Conservation (phyloP, 2,888 invertebrate genomes). For the Conomelus anceps region DNA sequence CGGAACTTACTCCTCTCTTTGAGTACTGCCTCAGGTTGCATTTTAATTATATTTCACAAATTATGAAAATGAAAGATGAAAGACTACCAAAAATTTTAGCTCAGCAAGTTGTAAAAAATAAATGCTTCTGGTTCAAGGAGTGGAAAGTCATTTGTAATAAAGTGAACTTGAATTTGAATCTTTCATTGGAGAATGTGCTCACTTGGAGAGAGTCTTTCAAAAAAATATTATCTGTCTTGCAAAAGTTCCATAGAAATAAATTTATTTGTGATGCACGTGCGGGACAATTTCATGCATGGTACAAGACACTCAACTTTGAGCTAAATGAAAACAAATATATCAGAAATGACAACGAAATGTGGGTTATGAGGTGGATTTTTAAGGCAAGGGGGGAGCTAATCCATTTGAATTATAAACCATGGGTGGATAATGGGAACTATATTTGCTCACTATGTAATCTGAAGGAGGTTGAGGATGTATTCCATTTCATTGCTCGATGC, state of each 20-base stretch:
- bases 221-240: neutral
- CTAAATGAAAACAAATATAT: neutral
- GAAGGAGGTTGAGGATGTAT: neutral
- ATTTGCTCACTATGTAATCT: neutral
- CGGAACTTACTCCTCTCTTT: neutral
- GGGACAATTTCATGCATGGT: neutral
- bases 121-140: neutral
- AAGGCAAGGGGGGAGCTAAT: conserved; percentile 6
- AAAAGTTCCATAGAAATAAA: neutral
- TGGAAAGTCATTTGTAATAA: too few relatives aligned
- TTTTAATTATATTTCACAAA: neutral
- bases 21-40: neutral
- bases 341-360: neutral
- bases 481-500: neutral
- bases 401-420: conserved; percentile 10
- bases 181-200: neutral
- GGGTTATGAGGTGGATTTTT: neutral
- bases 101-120: conserved; percentile 2
- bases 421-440: neutral
- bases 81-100: conserved; percentile 11
- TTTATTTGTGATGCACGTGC: neutral
- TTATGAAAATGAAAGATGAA: neutral
- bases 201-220: neutral
- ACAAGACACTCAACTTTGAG: neutral
- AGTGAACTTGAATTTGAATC: neutral